phyloP scores from a whole-genome alignment of 1,140 invertebrate species.

The Venustaconcha ellipsiformis region DNA sequence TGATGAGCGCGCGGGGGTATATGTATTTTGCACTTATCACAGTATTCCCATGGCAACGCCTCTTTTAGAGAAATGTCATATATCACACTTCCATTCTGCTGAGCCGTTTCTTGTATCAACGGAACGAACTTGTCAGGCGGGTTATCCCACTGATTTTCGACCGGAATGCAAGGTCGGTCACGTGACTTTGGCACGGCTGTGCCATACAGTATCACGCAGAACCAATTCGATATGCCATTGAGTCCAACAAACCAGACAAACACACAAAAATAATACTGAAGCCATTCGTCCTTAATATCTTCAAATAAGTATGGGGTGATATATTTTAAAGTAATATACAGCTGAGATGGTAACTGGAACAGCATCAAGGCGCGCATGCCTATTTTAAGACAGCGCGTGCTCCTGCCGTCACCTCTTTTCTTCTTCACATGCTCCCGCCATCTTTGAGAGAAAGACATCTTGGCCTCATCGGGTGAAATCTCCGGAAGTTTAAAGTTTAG shows the following conservation, averaged over 20 bases:
- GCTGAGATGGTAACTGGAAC: conserved; percentile 40
- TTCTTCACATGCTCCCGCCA: conserved; percentile 2
- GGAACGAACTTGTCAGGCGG: conserved; percentile 31
- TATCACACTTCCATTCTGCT: conserved; percentile 21
- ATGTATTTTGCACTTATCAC: conserved; percentile 34
- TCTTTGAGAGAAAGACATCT: conserved; percentile 8
- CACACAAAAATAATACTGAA: conserved; percentile 42
- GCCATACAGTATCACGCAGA: conserved; percentile 42
- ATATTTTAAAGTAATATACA: conserved; percentile 34
- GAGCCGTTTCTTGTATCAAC: conserved; percentile 1
- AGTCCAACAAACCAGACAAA: conserved; percentile 32
- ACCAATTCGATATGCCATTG: conserved; percentile 44
- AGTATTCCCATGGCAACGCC: conserved; percentile 76
- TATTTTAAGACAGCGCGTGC: conserved; percentile 7
- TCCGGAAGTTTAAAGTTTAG: too few relatives aligned
- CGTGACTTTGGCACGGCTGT: conserved; percentile 26
- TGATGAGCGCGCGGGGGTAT: conserved; percentile 49
- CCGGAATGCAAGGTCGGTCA: conserved; percentile 32
- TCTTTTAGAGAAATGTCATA: conserved; percentile 23
- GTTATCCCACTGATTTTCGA: not conserved
- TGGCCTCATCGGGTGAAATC: not conserved
- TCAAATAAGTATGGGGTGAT: conserved; percentile 39
- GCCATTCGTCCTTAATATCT: conserved; percentile 30
- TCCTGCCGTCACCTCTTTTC: conserved; percentile 1
- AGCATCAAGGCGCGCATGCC: conserved; percentile 31